Evolutionary conservation across 2,797 vertebrate genomes (phyloP).

Genomic region (Sylvilagus floridanus): DNA sequence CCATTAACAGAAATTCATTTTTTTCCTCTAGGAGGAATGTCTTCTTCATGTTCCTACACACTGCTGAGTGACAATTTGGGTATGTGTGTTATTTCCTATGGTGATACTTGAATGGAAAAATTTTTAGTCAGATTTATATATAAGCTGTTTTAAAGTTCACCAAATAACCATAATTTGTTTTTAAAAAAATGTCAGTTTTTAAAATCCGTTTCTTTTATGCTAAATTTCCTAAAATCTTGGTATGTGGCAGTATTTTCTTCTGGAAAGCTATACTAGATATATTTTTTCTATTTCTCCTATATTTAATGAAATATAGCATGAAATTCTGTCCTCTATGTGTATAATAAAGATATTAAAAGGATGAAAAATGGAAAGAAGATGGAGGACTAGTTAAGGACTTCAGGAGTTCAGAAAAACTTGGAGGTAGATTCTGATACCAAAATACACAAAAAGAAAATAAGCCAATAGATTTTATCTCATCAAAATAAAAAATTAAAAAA

Average conservation of each 20-base stretch:
- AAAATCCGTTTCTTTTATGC: neutral
- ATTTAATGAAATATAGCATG: neutral
- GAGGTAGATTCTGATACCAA: neutral
- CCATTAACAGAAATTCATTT: neutral
- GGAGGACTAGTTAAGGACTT: rapidly evolving
- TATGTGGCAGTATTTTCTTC: neutral
- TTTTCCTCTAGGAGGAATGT: neutral
- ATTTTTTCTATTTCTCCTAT: neutral
- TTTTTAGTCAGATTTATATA: neutral
- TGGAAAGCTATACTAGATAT: neutral
- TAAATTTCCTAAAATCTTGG: neutral
- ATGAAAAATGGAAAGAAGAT: neutral
- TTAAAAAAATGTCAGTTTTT: neutral
- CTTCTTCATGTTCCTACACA: neutral
- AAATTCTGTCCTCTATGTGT: neutral
- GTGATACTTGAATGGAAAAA: neutral
- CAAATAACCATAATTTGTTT: neutral
- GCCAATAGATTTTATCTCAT: neutral
- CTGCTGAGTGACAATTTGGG: neutral
- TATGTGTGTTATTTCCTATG: neutral
- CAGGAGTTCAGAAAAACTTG: neutral
- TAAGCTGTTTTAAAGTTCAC: neutral
- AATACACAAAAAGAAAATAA: neutral
- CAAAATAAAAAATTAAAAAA: neutral
- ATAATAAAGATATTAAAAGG: neutral